phyloP scores from a whole-genome alignment of 1,140 invertebrate genomes.

The Papilio aristodemus region DNA sequence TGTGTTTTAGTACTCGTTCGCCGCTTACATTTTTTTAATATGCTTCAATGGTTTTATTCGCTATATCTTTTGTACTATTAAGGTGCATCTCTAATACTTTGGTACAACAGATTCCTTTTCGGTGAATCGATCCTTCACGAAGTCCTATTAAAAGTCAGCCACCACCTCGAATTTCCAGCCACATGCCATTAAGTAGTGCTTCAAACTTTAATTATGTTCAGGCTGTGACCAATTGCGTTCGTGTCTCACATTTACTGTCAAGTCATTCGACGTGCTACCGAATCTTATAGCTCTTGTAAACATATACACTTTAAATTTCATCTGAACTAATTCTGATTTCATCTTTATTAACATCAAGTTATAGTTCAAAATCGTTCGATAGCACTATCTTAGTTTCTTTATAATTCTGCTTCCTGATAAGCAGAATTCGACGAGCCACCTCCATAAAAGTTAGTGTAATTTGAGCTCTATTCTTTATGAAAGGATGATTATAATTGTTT shows the following conservation, averaged over 20 bases:
- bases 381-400: slow-evolving; percentile 40
- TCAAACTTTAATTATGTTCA: slow-evolving; percentile 80
- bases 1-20: slow-evolving; percentile 39
- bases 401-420: slow-evolving; percentile 61
- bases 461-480: slow-evolving; percentile 62
- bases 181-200: slow-evolving; percentile 77
- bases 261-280: slow-evolving; percentile 79
- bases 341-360: slow-evolving; percentile 50
- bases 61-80: slow-evolving; percentile 23
- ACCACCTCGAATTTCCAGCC: slow-evolving; percentile 76
- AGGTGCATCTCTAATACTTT: slow-evolving; percentile 47
- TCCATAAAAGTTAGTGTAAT: slow-evolving; percentile 55
- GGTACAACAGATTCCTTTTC: slow-evolving; percentile 71
- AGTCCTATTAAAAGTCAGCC: slow-evolving; percentile 78
- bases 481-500: slow-evolving; percentile 55
- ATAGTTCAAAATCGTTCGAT: slow-evolving; percentile 57
- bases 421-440: slow-evolving; percentile 54
- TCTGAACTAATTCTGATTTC: slow-evolving; percentile 40
- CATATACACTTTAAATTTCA: slow-evolving; percentile 42
- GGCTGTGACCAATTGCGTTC: slow-evolving; percentile 79
- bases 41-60: slow-evolving; percentile 38
- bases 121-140: slow-evolving; percentile 73
- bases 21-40: slow-evolving; percentile 30
- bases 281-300: slow-evolving; percentile 63
- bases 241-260: slow-evolving; percentile 74